Conservation (phyloP, 2,888 invertebrate species). For the Euplexia lucipara region DNA sequence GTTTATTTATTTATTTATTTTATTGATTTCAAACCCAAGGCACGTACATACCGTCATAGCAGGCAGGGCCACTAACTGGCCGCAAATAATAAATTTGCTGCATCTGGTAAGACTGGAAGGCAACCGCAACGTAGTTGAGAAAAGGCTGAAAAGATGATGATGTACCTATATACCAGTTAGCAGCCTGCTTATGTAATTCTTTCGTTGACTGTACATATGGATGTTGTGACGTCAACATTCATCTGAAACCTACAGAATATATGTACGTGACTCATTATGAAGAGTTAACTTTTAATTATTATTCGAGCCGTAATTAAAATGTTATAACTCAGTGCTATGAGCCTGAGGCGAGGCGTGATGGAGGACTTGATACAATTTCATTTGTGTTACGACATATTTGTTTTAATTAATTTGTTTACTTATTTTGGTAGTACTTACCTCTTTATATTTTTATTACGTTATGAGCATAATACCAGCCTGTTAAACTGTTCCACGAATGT, state of each 20-base stretch:
- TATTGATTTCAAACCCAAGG: too few relatives aligned
- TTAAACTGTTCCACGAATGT: too few relatives aligned
- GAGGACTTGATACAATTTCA: slow-evolving; percentile 5
- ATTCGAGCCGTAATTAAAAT: slow-evolving; percentile 31
- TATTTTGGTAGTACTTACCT: neutral
- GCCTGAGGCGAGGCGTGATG: neutral
- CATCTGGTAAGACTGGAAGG: too few relatives aligned
- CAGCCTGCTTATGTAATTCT: neutral
- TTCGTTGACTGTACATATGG: slow-evolving; percentile 3
- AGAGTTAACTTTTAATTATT: slow-evolving; percentile 46
- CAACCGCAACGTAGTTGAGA: too few relatives aligned
- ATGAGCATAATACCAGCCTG: too few relatives aligned
- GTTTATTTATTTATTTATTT: too few relatives aligned
- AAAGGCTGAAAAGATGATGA: too few relatives aligned
- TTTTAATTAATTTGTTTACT: slow-evolving; percentile 1
- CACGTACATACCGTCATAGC: too few relatives aligned
- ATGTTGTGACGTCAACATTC: slow-evolving; percentile 6
- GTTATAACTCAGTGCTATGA: slow-evolving; percentile 34
- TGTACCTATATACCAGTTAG: too few relatives aligned
- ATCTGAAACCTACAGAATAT: slow-evolving; percentile 13
- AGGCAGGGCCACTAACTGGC: too few relatives aligned
- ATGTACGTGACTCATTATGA: slow-evolving; percentile 43
- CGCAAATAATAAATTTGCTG: too few relatives aligned
- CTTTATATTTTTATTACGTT: too few relatives aligned
- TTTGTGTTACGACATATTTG: neutral